Conservation (phyloP, 2,113 vertebrate species). For the Hemiscyllium ocellatum region DNA sequence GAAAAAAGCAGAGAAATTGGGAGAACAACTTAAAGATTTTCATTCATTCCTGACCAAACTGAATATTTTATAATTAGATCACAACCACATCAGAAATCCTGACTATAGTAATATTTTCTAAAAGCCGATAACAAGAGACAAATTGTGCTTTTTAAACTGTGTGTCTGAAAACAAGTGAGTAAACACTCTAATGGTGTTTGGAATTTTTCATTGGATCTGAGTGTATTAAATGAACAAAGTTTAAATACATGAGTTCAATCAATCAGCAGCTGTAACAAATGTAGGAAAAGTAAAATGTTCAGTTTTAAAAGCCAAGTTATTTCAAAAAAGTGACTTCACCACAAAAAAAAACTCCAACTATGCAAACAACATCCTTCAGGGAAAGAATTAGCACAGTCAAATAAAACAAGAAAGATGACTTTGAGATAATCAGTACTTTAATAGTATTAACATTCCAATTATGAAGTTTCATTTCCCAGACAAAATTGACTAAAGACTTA, state of each 20-base stretch:
- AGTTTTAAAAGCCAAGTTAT: slow-evolving; percentile 25
- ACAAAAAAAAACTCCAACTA: slow-evolving; percentile 52
- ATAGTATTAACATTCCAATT: slow-evolving; percentile 76
- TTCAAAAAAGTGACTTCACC: slow-evolving; percentile 45
- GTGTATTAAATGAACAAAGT: not conserved
- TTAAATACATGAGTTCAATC: slow-evolving; percentile 7
- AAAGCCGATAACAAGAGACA: slow-evolving; percentile 1
- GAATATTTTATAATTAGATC: slow-evolving; percentile 51
- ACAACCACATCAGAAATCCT: slow-evolving; percentile 44
- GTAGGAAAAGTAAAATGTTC: not conserved
- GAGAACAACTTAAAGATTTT: slow-evolving; percentile 60
- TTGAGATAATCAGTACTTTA: slow-evolving; percentile 81
- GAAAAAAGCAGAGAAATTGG: slow-evolving; percentile 59
- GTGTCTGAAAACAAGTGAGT: not conserved
- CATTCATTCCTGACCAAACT: slow-evolving; percentile 46
- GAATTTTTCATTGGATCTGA: slow-evolving; percentile 42
- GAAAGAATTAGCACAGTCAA: slow-evolving; percentile 63
- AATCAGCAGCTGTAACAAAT: slow-evolving; percentile 32
- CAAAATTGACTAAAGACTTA: slow-evolving; percentile 45
- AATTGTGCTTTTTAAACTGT: not conserved
- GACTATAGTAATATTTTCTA: slow-evolving; percentile 56
- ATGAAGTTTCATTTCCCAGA: slow-evolving; percentile 59
- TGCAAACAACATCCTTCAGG: slow-evolving; percentile 63
- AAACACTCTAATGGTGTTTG: not conserved
- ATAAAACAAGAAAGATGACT: slow-evolving; percentile 63